Evolutionary conservation across 1,140 invertebrate species (phyloP).

Genomic region (Drosophila melanogaster): Release_6_plus_ISO1_MT NC_004354.4:18805501-18806000

Average conservation of each 20-base stretch:
- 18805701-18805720: constrained; percentile 28
- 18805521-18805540: constrained; percentile 85
- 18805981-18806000: neutral
- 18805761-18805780: neutral
- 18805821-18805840: constrained; percentile 3
- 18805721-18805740: constrained; percentile 60
- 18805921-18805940: too few species aligned
- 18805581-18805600: constrained; percentile 24
- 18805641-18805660: constrained; percentile 59
- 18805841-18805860: constrained; percentile 2
- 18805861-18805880: neutral
- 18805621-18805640: constrained; percentile 16
- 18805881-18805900: neutral
- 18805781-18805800: too few species aligned
- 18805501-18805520: constrained; percentile 85
- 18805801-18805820: constrained; percentile 15
- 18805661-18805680: constrained; percentile 41
- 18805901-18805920: neutral
- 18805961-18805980: neutral
- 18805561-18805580: constrained; percentile 54
- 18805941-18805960: neutral
- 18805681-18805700: constrained; percentile 33
- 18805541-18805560: constrained; percentile 85
- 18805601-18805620: neutral
- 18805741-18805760: constrained; percentile 35